Conservation (phyloP, 2,888 invertebrate genomes). For the Dicyrtoma fusca region DNA sequence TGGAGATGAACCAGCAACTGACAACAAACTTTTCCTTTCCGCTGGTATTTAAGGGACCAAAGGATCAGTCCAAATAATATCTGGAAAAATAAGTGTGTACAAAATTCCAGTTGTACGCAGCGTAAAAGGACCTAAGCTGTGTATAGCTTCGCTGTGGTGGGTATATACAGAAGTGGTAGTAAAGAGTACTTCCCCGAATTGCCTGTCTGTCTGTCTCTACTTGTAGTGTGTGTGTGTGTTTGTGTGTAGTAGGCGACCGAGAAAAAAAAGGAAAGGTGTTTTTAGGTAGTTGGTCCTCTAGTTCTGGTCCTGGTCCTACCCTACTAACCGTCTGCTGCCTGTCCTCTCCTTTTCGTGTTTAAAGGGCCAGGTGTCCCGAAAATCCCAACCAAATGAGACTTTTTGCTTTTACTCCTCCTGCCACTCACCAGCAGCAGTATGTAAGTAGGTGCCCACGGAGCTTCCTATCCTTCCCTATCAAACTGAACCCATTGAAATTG, state of each 20-base stretch:
- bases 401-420: background rate
- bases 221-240: no score
- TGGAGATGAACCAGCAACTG: constrained; percentile 12
- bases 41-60: constrained; percentile 31
- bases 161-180: constrained; percentile 2
- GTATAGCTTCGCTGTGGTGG: no score
- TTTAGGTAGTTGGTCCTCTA: constrained; percentile 21
- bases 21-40: constrained; percentile 32
- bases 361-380: constrained; percentile 41
- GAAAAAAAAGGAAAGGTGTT: constrained; percentile 38
- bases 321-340: constrained; percentile 40
- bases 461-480: no score
- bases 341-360: constrained; percentile 41
- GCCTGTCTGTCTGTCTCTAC: background rate
- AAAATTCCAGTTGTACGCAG: background rate
- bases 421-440: background rate
- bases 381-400: constrained; percentile 25
- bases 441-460: background rate
- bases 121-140: background rate
- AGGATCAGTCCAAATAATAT: constrained; percentile 6
- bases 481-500: constrained; percentile 17
- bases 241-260: background rate
- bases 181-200: background rate
- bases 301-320: constrained; percentile 20
- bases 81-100: background rate